Evolutionary conservation across 2,113 vertebrate species (phyloP).

Genomic region (Okapia johnstoni): DNA sequence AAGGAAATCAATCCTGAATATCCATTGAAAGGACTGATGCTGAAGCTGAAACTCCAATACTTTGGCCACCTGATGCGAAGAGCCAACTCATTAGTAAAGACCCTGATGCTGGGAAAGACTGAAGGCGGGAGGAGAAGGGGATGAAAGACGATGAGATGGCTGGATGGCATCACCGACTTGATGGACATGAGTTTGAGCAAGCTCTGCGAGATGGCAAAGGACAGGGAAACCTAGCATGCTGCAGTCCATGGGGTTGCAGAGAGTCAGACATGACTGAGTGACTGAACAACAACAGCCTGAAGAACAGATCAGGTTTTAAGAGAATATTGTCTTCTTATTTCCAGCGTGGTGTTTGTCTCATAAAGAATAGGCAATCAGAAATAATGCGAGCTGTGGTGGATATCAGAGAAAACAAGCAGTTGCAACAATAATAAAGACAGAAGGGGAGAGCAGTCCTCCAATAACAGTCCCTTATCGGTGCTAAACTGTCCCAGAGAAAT

Average conservation of each 20-base stretch:
- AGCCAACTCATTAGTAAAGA: not conserved
- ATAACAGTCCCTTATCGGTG: not conserved
- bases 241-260: not conserved
- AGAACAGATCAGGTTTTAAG: not conserved
- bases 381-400: not conserved
- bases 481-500: not conserved
- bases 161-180: not conserved
- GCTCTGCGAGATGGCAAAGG: fast-evolving
- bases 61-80: not conserved
- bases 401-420: not conserved
- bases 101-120: not conserved
- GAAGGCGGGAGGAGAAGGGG: not conserved
- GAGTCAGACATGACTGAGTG: fast-evolving
- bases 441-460: not conserved
- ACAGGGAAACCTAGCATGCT: not conserved
- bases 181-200: not conserved
- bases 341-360: not conserved
- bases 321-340: not conserved
- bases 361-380: not conserved
- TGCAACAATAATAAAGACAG: not conserved
- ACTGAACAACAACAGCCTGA: not conserved
- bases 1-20: not conserved
- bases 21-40: not conserved
- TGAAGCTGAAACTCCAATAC: not conserved
- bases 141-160: not conserved